Evolutionary conservation across 2,797 vertebrate species (phyloP), one percentile per base, ranked within the genome.

Genomic region (Cryptoblepharus egeriae): DNA sequence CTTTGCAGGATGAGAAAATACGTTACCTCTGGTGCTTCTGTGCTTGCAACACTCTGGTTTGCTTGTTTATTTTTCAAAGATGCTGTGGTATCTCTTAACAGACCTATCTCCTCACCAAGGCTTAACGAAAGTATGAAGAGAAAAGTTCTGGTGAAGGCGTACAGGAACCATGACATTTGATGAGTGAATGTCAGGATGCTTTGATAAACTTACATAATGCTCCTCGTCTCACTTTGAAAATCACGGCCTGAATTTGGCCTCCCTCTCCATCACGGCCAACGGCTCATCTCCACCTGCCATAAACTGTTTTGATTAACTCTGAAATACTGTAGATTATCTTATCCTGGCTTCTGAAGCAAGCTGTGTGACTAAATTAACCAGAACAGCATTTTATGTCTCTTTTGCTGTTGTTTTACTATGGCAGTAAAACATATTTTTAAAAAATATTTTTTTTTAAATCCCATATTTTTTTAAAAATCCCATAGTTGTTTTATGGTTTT

Each of bases 21-120:
- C 52, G 82, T 87, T 83, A 49, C 79, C 26, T 9, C n/a, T 68
- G 70, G 60, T 57, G 70, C 7, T 67, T 87, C 57, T 79, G 70
- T 16, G 32, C 58, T 82, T 9, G 20, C 5, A 39, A 0, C 0
- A 0, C 24, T 73, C 30, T n/a, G 32, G 32, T n/a, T 16, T 28
- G 5, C 32, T 20, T 24, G 61, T 24, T 20, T 26, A 3, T 8
- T 42, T 75, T 61, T 10, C 3, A 45, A 55, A 55, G 77, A 75
- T 45, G 57, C 11, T 49, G 65, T 4, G 81, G 64, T 30, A 11
- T 11, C 35, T 83, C 42, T 78, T 22, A 1, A 20, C 35, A 85
- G 35, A 15, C 79, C 35, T 39, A 26, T 72, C 87, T 68, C 39
- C 57, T 18, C 32, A 39, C 49, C 4, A 58, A 71, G 18, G 13